Conservation (phyloP, 2,113 vertebrate species). For the Crotalus helleri region DNA sequence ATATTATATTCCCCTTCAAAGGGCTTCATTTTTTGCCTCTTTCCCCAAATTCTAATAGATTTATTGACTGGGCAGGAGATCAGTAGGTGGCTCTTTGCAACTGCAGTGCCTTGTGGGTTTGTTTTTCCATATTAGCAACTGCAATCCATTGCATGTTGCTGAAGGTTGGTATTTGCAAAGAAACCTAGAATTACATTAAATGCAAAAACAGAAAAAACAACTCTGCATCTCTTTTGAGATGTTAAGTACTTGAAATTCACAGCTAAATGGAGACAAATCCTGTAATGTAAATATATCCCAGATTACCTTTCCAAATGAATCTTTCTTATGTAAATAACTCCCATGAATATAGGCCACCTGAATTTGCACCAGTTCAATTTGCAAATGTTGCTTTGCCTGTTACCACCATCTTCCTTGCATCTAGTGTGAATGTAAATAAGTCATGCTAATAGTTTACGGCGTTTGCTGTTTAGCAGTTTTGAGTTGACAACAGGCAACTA, state of each 20-base stretch:
- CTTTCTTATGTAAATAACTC: neutral
- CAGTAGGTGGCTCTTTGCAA: neutral
- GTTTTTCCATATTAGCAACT: neutral
- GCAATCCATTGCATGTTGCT: neutral
- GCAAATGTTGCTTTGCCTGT: neutral
- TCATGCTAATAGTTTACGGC: neutral
- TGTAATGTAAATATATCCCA: neutral
- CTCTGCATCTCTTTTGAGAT: neutral
- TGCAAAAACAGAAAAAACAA: neutral
- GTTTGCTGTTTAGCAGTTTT: neutral
- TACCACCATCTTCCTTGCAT: rapidly evolving
- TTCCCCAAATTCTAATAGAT: neutral
- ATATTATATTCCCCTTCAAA: slow-evolving; percentile 10
- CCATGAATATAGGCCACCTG: neutral
- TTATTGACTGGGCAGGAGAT: neutral
- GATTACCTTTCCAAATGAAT: neutral
- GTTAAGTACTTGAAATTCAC: neutral
- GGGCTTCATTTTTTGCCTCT: neutral
- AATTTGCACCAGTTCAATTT: neutral
- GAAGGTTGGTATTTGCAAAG: neutral
- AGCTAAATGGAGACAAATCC: neutral
- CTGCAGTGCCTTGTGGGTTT: neutral
- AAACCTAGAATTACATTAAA: neutral
- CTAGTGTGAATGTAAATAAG: neutral
- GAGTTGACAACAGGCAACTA: neutral